Percentiles rank a stretch among this genome's conserved stretches.
phyloP scores from a whole-genome alignment of 2,797 vertebrate species.

The Dendrocincla tyrannina region DNA sequence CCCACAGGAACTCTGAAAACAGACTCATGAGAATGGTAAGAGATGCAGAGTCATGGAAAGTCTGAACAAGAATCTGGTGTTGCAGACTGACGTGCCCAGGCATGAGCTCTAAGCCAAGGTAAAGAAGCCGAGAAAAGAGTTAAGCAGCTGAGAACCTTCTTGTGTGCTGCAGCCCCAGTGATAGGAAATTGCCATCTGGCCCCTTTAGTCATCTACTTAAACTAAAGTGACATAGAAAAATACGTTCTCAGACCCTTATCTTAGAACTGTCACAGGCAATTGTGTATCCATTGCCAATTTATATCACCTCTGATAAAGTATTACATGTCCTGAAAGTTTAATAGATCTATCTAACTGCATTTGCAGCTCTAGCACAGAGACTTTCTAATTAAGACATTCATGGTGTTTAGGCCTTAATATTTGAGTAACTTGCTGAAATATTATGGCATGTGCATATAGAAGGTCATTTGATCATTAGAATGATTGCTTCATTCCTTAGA shows the following conservation, averaged over 20 bases:
- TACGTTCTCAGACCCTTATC: neutral
- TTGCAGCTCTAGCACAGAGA: neutral
- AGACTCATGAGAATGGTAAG: neutral
- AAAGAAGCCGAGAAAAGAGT: neutral
- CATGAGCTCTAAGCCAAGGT: neutral
- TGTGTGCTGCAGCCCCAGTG: neutral
- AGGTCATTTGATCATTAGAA: neutral
- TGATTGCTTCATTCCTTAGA: neutral
- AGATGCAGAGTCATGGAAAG: constrained; percentile 10
- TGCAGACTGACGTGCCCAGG: neutral
- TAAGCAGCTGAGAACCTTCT: neutral
- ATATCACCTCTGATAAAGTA: neutral
- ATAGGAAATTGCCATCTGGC: neutral
- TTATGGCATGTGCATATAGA: neutral
- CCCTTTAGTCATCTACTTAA: neutral
- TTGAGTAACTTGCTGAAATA: neutral
- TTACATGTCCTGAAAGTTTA: neutral
- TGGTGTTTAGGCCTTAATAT: neutral
- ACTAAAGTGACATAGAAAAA: neutral
- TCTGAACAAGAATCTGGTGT: neutral
- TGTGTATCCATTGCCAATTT: neutral
- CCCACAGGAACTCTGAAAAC: neutral
- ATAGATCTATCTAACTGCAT: neutral
- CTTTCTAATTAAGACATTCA: neutral
- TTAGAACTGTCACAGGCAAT: neutral